Evolutionary conservation across 2,888 invertebrate genomes (phyloP).

Genomic region (Apodemia zela): DNA sequence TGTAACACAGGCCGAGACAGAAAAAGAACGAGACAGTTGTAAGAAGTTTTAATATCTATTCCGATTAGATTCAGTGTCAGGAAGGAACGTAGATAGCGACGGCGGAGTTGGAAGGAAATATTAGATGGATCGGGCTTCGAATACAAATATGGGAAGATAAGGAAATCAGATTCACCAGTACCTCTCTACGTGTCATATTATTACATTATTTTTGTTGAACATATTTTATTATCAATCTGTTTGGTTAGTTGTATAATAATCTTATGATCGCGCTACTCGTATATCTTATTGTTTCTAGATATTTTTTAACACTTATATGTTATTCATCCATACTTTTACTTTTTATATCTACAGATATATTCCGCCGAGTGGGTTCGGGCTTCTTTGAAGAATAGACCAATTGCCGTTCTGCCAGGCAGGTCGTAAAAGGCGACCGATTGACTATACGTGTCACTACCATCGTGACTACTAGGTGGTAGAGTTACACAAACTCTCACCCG

Average conservation of each 20-base stretch:
- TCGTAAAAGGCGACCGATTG: too few relatives aligned
- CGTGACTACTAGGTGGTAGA: too few relatives aligned
- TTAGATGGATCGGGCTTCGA: conserved; percentile 76
- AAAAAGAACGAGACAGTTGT: conserved; percentile 55
- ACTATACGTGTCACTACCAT: too few relatives aligned
- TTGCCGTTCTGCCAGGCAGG: too few relatives aligned
- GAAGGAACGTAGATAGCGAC: conserved; percentile 75
- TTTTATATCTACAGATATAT: too few relatives aligned
- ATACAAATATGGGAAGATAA: conserved; percentile 79
- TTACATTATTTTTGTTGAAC: conserved; percentile 67
- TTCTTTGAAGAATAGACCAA: too few relatives aligned
- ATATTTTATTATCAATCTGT: conserved; percentile 28
- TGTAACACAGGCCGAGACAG: conserved; percentile 29
- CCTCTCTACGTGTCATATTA: conserved; percentile 73
- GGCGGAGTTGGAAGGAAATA: conserved; percentile 75
- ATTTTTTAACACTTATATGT: too few relatives aligned
- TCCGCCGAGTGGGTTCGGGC: too few relatives aligned
- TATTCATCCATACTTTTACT: too few relatives aligned
- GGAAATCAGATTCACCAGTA: conserved; percentile 75
- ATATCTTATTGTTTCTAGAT: too few relatives aligned
- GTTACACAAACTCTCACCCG: too few relatives aligned
- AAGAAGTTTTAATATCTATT: conserved; percentile 80
- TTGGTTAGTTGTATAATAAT: neutral
- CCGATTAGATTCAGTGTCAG: conserved; percentile 81
- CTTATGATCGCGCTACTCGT: too few relatives aligned